Evolutionary conservation across 2,888 invertebrate genomes (phyloP).

Genomic region (Torymus tubicola): DNA sequence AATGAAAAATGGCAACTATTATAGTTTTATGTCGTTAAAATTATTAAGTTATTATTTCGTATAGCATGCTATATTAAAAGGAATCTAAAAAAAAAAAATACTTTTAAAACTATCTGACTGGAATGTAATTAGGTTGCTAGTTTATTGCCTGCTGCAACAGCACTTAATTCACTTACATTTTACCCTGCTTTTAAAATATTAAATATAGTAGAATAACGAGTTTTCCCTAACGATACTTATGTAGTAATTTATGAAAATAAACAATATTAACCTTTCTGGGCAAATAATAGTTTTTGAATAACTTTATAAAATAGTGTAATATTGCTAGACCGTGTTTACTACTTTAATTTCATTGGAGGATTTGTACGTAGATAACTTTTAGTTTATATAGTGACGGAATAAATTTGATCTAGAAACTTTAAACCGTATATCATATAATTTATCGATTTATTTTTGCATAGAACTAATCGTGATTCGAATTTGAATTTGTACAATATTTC

Average conservation of each 20-base stretch:
- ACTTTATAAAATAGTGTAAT: conserved; percentile 3
- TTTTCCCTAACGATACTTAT: no score
- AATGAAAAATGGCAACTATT: no score
- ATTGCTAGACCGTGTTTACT: conserved; percentile 18
- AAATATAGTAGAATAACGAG: no score
- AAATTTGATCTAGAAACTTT: conserved; percentile 28
- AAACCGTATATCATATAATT: conserved; percentile 7
- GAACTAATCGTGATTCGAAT: no score
- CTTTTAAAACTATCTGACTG: neutral
- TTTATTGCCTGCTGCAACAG: conserved; percentile 19
- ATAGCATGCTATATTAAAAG: no score
- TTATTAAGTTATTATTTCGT: no score
- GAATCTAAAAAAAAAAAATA: no score
- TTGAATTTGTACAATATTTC: no score
- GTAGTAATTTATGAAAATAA: no score
- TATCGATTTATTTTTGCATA: neutral
- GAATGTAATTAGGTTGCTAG: conserved; percentile 9
- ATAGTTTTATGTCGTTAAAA: no score
- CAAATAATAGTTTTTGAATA: neutral
- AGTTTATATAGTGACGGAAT: conserved; percentile 27
- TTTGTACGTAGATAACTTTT: conserved; percentile 8
- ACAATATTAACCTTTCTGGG: no score
- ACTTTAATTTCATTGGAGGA: neutral
- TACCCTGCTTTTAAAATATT: conserved; percentile 13
- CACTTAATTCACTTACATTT: neutral